phyloP scores from a whole-genome alignment of 1,140 invertebrate species.

The Heterodera schachtii region DNA sequence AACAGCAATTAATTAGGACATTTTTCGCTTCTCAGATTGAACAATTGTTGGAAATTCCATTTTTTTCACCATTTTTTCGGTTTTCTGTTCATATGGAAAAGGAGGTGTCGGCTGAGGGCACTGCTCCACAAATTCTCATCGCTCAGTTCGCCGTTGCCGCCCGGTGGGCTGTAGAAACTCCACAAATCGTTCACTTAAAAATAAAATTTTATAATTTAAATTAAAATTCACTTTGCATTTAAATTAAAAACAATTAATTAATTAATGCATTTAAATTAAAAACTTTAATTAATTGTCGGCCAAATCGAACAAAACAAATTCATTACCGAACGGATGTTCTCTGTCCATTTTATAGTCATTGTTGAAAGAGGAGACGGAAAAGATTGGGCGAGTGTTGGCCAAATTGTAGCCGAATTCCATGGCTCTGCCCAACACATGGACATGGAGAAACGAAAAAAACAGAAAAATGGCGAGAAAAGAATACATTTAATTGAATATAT shows the following conservation, averaged over 20 bases:
- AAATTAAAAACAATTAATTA: too few species aligned
- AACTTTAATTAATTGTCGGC: too few species aligned
- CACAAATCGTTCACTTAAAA: neutral
- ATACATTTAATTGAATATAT: too few species aligned
- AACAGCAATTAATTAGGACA: too few species aligned
- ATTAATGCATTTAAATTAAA: too few species aligned
- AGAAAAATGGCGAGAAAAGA: neutral
- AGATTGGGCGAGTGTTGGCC: neutral
- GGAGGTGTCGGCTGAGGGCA: neutral
- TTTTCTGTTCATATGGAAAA: neutral
- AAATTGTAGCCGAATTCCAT: neutral
- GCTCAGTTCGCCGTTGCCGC: neutral
- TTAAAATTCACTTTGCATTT: too few species aligned
- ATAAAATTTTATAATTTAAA: neutral
- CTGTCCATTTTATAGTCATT: neutral
- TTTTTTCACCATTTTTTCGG: too few species aligned
- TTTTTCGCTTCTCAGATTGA: too few species aligned
- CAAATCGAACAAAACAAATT: neutral
- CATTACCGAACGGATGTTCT: neutral
- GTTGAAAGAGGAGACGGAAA: neutral
- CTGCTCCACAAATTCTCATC: neutral
- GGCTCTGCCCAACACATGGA: neutral
- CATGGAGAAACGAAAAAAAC: neutral
- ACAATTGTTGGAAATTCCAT: too few species aligned
- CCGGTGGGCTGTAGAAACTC: neutral